phyloP scores from a whole-genome alignment of 1,140 invertebrate genomes.

The Lepeophtheirus salmonis region DNA sequence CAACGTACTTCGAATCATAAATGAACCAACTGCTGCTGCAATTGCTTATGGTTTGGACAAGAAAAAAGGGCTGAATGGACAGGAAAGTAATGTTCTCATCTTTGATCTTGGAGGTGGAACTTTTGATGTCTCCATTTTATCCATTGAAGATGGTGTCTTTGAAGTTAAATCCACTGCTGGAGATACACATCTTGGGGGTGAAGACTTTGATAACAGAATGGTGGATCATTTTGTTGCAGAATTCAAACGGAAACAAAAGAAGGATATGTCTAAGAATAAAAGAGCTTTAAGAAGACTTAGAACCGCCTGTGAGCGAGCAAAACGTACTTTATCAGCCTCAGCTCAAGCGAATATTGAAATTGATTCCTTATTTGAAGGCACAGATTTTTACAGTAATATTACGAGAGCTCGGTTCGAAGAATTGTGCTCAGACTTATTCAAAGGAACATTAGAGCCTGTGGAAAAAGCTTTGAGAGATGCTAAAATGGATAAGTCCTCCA shows the following conservation, averaged over 20 bases:
- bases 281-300: conserved; percentile 34
- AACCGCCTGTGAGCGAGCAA: conserved; percentile 45
- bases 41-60: conserved; percentile 33
- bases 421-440: conserved; percentile 25
- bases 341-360: too few species aligned
- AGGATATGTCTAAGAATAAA: conserved; percentile 21
- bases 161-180: conserved; percentile 33
- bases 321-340: conserved; percentile 75
- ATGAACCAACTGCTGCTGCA: conserved; percentile 29
- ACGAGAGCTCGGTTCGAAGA: conserved; percentile 26
- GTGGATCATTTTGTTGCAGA: too few species aligned
- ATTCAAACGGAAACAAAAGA: conserved; percentile 24
- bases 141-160: conserved; percentile 31
- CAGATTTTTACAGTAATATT: conserved; percentile 22
- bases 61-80: conserved; percentile 20
- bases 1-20: too few species aligned
- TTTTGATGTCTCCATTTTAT: conserved; percentile 35
- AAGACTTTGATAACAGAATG: too few species aligned
- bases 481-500: too few species aligned
- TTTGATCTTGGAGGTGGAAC: too few species aligned
- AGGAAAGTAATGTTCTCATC: conserved; percentile 23
- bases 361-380: conserved; percentile 21
- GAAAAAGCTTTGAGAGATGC: too few species aligned
- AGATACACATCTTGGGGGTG: too few species aligned
- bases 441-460: conserved; percentile 28